Conservation (phyloP, 2,888 invertebrate species). For the Phlogophora meticulosa region DNA sequence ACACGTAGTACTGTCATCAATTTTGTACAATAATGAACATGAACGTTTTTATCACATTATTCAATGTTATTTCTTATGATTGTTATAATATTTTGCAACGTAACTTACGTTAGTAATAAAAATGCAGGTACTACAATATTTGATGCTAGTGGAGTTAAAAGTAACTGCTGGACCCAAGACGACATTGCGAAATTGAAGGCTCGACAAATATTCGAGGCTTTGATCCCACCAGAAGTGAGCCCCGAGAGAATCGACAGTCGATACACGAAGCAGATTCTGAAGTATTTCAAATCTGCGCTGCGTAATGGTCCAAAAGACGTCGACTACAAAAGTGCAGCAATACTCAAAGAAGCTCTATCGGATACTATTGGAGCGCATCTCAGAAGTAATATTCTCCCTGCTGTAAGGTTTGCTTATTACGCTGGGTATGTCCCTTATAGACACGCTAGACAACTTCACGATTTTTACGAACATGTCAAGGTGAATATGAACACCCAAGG, state of each 20-base stretch:
- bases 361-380: conserved; percentile 86
- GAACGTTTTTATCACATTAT: conserved; percentile 64
- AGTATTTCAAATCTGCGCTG: conserved; percentile 78
- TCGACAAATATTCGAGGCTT: conserved; percentile 79
- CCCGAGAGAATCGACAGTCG: conserved; percentile 78
- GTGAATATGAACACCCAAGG: conserved; percentile 82
- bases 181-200: conserved; percentile 82
- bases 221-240: conserved; percentile 73
- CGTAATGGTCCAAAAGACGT: conserved; percentile 64
- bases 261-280: conserved; percentile 76
- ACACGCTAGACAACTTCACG: conserved; percentile 77
- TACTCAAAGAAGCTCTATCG: conserved; percentile 79
- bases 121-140: conserved; percentile 84
- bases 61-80: conserved; percentile 81
- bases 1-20: conserved; percentile 39
- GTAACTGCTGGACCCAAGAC: conserved; percentile 81
- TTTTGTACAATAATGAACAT: conserved; percentile 57
- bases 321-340: conserved; percentile 66
- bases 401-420: conserved; percentile 84
- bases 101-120: conserved; percentile 64
- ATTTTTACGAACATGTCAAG: conserved; percentile 79
- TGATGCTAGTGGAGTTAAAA: conserved; percentile 67
- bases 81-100: conserved; percentile 72
- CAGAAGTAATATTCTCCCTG: conserved; percentile 81
- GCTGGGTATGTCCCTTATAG: conserved; percentile 84